A percentile compares a stretch with the other conserved stretches of the same genome.
phyloP scores from a whole-genome alignment of 2,113 vertebrate species.

The Hypanus sabinus region DNA sequence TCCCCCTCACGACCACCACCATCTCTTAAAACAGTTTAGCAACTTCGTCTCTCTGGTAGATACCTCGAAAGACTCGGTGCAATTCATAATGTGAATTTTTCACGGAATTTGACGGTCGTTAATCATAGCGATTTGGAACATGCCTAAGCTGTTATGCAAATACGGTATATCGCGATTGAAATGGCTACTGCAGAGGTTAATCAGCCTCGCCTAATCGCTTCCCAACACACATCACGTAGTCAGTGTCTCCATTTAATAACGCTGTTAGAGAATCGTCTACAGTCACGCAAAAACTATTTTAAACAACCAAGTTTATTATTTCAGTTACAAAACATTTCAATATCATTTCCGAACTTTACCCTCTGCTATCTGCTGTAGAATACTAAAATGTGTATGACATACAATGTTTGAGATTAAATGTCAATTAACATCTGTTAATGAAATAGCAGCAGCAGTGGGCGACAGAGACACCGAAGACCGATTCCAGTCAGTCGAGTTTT shows the following conservation, averaged over 20 bases:
- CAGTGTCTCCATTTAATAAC: neutral
- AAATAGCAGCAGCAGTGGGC: neutral
- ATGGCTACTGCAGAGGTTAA: slow-evolving; percentile 15
- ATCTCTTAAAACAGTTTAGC: neutral
- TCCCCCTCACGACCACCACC: too few species aligned
- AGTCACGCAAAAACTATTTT: slow-evolving; percentile 14
- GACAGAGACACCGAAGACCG: neutral
- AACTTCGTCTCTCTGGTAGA: neutral
- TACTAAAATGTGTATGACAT: neutral
- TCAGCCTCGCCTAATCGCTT: slow-evolving; percentile 32
- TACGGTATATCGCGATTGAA: slow-evolving; percentile 1
- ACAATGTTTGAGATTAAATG: neutral
- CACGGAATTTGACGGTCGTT: neutral
- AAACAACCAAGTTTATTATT: neutral
- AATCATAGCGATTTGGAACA: neutral
- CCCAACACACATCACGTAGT: slow-evolving; percentile 33
- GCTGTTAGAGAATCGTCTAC: neutral
- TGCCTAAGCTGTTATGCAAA: neutral
- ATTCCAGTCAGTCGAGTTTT: neutral
- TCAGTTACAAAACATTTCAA: slow-evolving; percentile 5
- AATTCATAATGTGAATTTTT: neutral
- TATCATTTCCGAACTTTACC: neutral
- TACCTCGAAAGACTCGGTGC: neutral
- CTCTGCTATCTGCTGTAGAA: neutral
- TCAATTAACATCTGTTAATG: neutral